phyloP scores from a whole-genome alignment of 2,888 invertebrate species.

The Macroteleia sp. region DNA sequence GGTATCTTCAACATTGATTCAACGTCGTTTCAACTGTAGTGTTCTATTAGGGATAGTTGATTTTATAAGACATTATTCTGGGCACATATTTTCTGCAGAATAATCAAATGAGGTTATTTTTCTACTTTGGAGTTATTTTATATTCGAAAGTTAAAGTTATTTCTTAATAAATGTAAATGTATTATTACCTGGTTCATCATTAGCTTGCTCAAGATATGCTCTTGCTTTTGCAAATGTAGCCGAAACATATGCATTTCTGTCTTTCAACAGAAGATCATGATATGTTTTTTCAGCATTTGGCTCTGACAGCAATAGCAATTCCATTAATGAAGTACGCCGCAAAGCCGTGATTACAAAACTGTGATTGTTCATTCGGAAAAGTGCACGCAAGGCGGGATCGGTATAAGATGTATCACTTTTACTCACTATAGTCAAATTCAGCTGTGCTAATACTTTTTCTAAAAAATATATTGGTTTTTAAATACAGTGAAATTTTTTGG shows the following conservation, averaged over 20 bases:
- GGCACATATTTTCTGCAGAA: too few relatives aligned
- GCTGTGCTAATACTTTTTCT: slow-evolving; percentile 95
- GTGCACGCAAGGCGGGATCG: slow-evolving; percentile 92
- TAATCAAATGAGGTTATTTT: too few relatives aligned
- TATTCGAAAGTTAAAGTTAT: too few relatives aligned
- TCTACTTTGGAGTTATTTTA: too few relatives aligned
- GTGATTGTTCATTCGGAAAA: slow-evolving; percentile 97
- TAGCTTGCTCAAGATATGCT: slow-evolving; percentile 76
- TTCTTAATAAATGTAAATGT: too few relatives aligned
- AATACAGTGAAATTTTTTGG: too few relatives aligned
- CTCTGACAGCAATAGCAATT: slow-evolving; percentile 92
- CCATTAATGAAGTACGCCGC: slow-evolving; percentile 92
- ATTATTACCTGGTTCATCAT: slow-evolving; percentile 80
- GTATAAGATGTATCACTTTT: slow-evolving; percentile 95
- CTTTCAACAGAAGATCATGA: slow-evolving; percentile 87
- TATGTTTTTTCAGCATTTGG: slow-evolving; percentile 94
- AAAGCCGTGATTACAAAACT: slow-evolving; percentile 97
- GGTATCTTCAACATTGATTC: too few relatives aligned
- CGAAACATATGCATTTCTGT: slow-evolving; percentile 78
- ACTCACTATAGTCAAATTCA: slow-evolving; percentile 94
- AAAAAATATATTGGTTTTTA: too few relatives aligned
- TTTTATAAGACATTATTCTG: too few relatives aligned
- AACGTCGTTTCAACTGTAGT: too few relatives aligned
- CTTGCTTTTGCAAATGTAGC: slow-evolving; percentile 79
- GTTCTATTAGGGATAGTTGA: too few relatives aligned